Evolutionary conservation across 2,797 vertebrate genomes (phyloP).

Genomic region (Tiaroga cobitis): DNA sequence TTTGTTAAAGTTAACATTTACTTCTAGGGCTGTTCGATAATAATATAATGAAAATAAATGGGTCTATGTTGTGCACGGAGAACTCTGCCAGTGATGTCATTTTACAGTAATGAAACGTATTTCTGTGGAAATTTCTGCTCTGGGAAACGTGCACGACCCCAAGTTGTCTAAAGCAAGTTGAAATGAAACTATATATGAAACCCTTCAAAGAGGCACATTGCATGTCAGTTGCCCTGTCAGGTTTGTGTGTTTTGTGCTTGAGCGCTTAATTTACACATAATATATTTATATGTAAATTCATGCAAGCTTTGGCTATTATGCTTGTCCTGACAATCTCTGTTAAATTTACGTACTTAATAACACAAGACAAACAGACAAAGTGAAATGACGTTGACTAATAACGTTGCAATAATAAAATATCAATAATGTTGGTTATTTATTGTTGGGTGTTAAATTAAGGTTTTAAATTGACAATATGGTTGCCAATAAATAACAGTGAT

Average conservation of each 20-base stretch:
- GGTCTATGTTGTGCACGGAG: not conserved
- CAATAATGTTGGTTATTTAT: not conserved
- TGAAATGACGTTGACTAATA: not conserved
- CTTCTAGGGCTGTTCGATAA: not conserved
- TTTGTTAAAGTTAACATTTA: not conserved
- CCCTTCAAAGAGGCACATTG: not conserved
- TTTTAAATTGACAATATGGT: not conserved
- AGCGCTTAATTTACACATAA: not conserved
- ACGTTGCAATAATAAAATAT: not conserved
- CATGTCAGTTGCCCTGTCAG: not conserved
- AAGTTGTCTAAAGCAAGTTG: not conserved
- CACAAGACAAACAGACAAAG: not conserved
- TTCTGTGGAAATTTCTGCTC: not conserved
- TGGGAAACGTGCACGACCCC: not conserved
- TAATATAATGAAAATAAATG: not conserved
- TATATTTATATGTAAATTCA: not conserved
- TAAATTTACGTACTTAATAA: not conserved
- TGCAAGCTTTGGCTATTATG: not conserved
- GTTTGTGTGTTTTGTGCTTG: not conserved
- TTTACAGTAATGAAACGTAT: not conserved
- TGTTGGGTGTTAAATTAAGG: not conserved
- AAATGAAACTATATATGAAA: not conserved
- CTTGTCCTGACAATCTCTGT: not conserved
- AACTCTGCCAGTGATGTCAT: no score
- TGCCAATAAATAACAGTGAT: not conserved